Evolutionary conservation across 2,113 vertebrate species (phyloP), one percentile per base, ranked within the genome.

Genomic region (Pheucticus melanocephalus): DNA sequence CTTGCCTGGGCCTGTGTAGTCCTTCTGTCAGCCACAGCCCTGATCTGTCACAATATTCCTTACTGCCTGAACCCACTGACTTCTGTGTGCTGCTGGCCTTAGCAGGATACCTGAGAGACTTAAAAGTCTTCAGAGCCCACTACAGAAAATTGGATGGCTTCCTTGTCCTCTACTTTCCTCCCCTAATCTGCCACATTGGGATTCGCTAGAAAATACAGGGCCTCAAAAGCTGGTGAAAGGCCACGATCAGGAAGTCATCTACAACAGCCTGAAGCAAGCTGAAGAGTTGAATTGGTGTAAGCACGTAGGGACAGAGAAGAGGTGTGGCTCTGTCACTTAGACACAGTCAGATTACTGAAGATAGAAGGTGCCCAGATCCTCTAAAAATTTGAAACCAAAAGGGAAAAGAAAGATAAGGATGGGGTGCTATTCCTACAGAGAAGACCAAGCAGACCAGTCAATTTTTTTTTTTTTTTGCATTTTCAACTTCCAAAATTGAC

Each of bases 51-150:
- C 81, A 42, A 27, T 53, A 71, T 27, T 79, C 24, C 9, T 44
- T n/a, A 22, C 48, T 44, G 33, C 35, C 57, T 76, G 25, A 82
- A 35, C 15, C 4, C 0, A 0, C 15, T 80, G 51, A 42, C 35
- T 71, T 69, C 35, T 59, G 12, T 15, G 21, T 85, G 40, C 57
- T 79, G 14, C 45, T 69, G 54, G 24, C 33, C 15, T 37, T 47
- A 61, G 35, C 20, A 77, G 20, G 28, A 75, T 2, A 2, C 8
- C 44, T 42, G 13, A 16, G 44, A 86, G 21, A 60, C 15, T 59
- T 77, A 23, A 11, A 60, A 30, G 16, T 85, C 23, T 9, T 35
- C n/a, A 54, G 1, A 70, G 86, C 31, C 33, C 59, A 72, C 35
- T 45, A 30, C 20, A 45, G 31, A 92, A 76, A 82, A 69, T 11